Base-by-base conservation (phyloP, 92 coral and sea anemone species). In the Pocillopora grandis region DNA sequence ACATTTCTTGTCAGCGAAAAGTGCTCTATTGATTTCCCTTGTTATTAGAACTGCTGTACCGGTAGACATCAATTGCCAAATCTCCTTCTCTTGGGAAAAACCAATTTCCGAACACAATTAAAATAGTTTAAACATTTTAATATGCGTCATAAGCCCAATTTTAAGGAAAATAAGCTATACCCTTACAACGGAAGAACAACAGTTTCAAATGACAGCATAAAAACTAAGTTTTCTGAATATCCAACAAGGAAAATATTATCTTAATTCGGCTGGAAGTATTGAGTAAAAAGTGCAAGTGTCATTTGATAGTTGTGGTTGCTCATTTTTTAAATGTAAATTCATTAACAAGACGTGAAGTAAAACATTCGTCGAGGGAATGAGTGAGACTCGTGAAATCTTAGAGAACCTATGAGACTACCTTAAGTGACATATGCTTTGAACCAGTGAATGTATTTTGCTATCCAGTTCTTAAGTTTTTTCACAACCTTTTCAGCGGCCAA, bases 21-120 rank as follows among this genome's bases (percentile, higher is more conserved):
- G 10, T 49, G 60, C 35, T n/a, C 31, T 27, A 55, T 65, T 33
- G 6, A 15, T 89, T 73, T 33, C 35, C 42, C 73, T 37, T 14
- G 37, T 63, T 65, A 82, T 83, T 68, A 48, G 31, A 76, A 82
- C 82, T 66, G 64, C 19, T 57, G 20, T 62, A 58, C 56, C 35
- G 67, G 48, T 16, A 37, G 65, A 69, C 56, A 42, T 15, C 48
- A 67, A 72, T 84, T 66, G 48, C 73, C 13, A 76, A 52, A 76
- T 36, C 72, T 48, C 18, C 84, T 65, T 74, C 55, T 60, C 55
- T 21, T 63, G 55, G 66, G 36, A 74, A 88, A 89, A 90, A 83
- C 92, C 86, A 87, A 89, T 88, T 91, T 93, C 97, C 97, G 97
- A 88, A 85, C 85, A 82, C 87, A 89, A 88, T 93, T 90, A 93